Evolutionary conservation across 2,797 vertebrate species (phyloP).

Genomic region (Limosa lapponica): DNA sequence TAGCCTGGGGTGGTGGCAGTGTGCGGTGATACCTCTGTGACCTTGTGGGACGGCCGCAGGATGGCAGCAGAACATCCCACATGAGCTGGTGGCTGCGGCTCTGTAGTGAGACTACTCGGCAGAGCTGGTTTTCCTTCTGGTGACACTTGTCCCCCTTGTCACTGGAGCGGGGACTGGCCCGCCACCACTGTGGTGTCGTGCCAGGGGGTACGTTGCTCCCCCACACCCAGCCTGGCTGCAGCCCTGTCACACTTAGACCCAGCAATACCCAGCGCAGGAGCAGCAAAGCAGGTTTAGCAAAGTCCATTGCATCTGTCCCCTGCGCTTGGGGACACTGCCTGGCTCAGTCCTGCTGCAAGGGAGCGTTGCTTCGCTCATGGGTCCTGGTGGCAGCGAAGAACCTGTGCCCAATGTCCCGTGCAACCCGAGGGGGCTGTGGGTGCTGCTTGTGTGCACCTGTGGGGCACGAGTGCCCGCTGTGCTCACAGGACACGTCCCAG

Average conservation of each 20-base stretch:
- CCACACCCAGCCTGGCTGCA: neutral
- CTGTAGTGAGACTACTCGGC: accelerated
- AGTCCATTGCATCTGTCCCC: accelerated
- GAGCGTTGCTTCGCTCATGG: accelerated
- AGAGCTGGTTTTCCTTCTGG: neutral
- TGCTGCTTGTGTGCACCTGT: accelerated
- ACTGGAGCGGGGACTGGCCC: neutral
- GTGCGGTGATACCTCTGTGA: neutral
- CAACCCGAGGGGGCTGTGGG: accelerated
- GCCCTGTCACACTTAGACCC: neutral
- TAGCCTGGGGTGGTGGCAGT: neutral
- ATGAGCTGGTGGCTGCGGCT: accelerated
- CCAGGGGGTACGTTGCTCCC: accelerated
- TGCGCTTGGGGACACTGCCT: accelerated
- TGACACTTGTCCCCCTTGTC: neutral
- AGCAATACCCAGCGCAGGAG: neutral
- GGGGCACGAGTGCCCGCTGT: accelerated
- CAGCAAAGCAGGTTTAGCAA: neutral
- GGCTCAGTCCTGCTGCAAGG: neutral
- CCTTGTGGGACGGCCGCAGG: neutral
- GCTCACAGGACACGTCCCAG: accelerated
- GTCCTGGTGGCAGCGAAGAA: accelerated
- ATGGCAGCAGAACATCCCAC: constrained; percentile 44
- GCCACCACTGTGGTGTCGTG: neutral
- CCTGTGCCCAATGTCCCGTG: accelerated